A percentile compares a stretch with the other conserved stretches of the same genome.
phyloP scores from a whole-genome alignment of 1,140 invertebrate species.

The Zaprionus ornatus region DNA sequence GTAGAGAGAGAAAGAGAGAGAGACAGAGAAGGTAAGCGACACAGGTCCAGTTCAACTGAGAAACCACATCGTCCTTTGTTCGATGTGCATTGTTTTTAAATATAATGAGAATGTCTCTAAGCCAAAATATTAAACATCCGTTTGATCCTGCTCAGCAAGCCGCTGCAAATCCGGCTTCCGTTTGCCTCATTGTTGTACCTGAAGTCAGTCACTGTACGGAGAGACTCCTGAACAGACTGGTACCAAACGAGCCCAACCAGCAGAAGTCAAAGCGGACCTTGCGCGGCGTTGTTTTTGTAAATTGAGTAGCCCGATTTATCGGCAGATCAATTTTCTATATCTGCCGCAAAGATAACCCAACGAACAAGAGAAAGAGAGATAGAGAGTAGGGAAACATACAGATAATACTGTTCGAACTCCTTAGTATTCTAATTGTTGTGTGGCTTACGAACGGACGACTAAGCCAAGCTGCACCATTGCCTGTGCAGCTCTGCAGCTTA shows the following conservation, averaged over 20 bases:
- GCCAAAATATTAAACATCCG: conserved; percentile 82
- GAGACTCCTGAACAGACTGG: conserved; percentile 6
- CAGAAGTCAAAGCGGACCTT: conserved; percentile 68
- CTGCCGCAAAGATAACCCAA: conserved; percentile 70
- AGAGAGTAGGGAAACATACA: not conserved
- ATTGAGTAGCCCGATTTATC: conserved; percentile 80
- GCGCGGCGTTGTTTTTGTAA: conserved; percentile 74
- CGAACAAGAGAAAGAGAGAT: not conserved
- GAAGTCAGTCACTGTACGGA: conserved; percentile 57
- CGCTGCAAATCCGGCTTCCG: conserved; percentile 75
- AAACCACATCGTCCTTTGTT: not conserved
- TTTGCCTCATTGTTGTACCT: conserved; percentile 69
- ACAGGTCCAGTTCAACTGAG: not conserved
- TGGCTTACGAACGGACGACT: conserved; percentile 46
- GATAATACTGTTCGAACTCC: conserved; percentile 19
- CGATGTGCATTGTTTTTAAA: conserved; percentile 70
- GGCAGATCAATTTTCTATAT: conserved; percentile 79
- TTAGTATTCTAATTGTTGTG: conserved; percentile 64
- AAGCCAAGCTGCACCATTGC: conserved; percentile 41
- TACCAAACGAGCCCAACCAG: conserved; percentile 16
- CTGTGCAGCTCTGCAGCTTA: conserved; percentile 58
- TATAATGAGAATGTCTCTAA: conserved; percentile 82
- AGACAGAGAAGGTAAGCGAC: not conserved
- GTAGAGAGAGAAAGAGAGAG: not conserved
- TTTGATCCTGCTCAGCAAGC: conserved; percentile 57